Evolutionary conservation across 2,888 invertebrate species (phyloP).

Genomic region (Cantharis rufa): DNA sequence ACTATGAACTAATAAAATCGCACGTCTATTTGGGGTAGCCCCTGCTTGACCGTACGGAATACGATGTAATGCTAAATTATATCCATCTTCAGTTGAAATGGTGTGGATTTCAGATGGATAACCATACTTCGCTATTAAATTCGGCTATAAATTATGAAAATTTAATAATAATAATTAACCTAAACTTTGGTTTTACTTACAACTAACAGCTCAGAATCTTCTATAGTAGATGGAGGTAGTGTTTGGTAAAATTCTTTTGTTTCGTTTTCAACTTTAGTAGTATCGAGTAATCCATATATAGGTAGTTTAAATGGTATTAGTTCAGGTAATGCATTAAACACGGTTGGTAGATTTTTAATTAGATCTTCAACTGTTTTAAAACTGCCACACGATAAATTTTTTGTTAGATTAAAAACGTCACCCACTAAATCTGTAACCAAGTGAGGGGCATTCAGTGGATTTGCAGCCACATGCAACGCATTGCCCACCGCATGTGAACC

Average conservation of each 20-base stretch:
- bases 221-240: not conserved
- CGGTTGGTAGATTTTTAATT: not conserved
- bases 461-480: not conserved
- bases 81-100: conserved; percentile 79
- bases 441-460: not conserved
- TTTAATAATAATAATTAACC: not conserved
- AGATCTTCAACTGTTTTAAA: not conserved
- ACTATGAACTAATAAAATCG: not conserved
- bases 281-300: not conserved
- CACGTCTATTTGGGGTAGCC: not conserved
- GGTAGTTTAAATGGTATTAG: not conserved
- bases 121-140: conserved; percentile 62
- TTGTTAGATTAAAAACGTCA: not conserved
- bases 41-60: conserved; percentile 66
- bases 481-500: not conserved
- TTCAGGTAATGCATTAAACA: not conserved
- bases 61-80: conserved; percentile 78
- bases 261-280: not conserved
- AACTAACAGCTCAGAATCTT: not conserved
- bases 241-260: not conserved
- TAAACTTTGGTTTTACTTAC: not conserved
- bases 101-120: conserved; percentile 74
- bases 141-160: conserved; percentile 49
- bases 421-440: not conserved
- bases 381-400: not conserved